Base-by-base conservation (phyloP, 64 coral and sea anemone genomes). In the Stichodactyla helianthus region DNA sequence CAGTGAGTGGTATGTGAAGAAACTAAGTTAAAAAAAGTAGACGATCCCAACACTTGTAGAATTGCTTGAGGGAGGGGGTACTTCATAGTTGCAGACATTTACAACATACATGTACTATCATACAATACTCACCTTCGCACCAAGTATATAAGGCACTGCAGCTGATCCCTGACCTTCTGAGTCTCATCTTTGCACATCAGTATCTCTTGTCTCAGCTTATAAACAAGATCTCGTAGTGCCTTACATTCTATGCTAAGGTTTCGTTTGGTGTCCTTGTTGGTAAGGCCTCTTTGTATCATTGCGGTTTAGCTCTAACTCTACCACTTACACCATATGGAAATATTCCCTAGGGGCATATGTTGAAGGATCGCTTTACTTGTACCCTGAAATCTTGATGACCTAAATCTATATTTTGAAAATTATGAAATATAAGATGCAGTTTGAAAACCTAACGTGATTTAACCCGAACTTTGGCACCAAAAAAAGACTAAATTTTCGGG, bases 141-240 rank as follows among this genome's bases (percentile, higher is more conserved):
- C 35, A 92, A 77, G 59, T 92, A 92, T 54, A 92, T 92, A 19
- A 92, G 51, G 64, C 90, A 92, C 27, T 92, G 90, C 54, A 92
- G 85, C 50, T 92, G 90, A 87, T 92, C 90, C 54, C 53, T 86
- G 79, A 92, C 85, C 80, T 92, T 92, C 28, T 92, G 90, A 51
- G 90, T 58, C 31, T 92, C 90, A 52, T 65, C 53, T 28, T 87
- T 77, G 50, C 90, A 82, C 55, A 87, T 85, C 50, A 92, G 57
- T 1, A 92, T 82, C 11, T 87, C 90, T 59, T 87, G 17, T 76
- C 86, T 86, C 50, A 92, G 80, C 71, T 87, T 87, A 55, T 68
- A 60, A 77, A 82, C 90, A 50, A 92, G 61, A 87, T 92, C 90
- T 53, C 90, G 79, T 8, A 92, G 71, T 22, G 90, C 74, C 31